Percentiles rank a stretch among this genome's conserved stretches.
These are phyloP conservation scores for Aleiodes alternator DNA, from an alignment of 2,888 invertebrate species.

Conservation along the genomic window DNA sequence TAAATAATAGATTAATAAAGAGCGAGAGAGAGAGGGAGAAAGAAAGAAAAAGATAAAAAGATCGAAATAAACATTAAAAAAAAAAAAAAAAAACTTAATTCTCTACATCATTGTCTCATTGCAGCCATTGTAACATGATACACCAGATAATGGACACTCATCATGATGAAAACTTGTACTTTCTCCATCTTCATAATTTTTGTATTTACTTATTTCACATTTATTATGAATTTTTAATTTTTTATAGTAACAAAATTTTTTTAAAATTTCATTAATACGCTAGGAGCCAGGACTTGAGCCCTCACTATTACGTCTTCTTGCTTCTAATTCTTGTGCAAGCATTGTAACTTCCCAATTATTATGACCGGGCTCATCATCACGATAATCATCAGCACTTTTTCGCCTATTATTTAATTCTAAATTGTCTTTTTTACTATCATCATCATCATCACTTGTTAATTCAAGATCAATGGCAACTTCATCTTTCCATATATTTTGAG, in stretches of 20 bases:
- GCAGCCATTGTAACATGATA: constrained; percentile 64
- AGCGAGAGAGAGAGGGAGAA: constrained; percentile 3
- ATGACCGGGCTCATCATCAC: constrained; percentile 68
- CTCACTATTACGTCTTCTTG: constrained; percentile 70
- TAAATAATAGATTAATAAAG: constrained; percentile 23
- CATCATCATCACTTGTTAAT: constrained; percentile 75
- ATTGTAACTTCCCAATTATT: constrained; percentile 88
- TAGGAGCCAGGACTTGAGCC: constrained; percentile 73
- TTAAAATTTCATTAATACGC: constrained; percentile 72
- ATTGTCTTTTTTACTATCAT: constrained; percentile 70
- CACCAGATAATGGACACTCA: constrained; percentile 68
- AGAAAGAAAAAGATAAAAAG: constrained; percentile 9
- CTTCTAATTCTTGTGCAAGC: constrained; percentile 84
- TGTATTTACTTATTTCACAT: constrained; percentile 58
- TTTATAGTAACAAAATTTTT: constrained; percentile 67
- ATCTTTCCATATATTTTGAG: constrained; percentile 73
- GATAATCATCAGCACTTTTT: constrained; percentile 56
- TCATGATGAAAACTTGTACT: constrained; percentile 54
- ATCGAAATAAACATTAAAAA: not conserved
- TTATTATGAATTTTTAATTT: constrained; percentile 62
- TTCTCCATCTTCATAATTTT: constrained; percentile 41
- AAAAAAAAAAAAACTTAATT: constrained; percentile 5
- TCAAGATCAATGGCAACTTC: constrained; percentile 73
- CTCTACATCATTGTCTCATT: constrained; percentile 71
- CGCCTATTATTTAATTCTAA: constrained; percentile 58